These are phyloP conservation scores for Hippocampus zosterae DNA, from an alignment of 2,113 vertebrate genomes.

Conservation along the genomic window DNA sequence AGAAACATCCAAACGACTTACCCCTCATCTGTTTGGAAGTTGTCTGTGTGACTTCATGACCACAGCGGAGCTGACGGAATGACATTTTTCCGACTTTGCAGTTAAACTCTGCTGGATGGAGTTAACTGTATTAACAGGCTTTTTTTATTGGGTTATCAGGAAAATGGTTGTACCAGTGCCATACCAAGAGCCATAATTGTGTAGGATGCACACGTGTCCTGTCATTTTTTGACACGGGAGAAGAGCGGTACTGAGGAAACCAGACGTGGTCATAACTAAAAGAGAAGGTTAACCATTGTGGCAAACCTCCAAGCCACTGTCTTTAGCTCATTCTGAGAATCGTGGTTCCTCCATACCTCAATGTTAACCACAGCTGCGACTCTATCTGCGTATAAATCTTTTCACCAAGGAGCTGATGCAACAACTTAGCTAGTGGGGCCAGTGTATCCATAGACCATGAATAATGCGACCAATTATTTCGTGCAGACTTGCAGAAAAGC, in stretches of 20 bases:
- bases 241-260: conserved; percentile 52
- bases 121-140: conserved; percentile 31
- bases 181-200: conserved; percentile 17
- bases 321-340: conserved; percentile 53
- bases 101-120: conserved; percentile 43
- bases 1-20: conserved; percentile 24
- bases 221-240: conserved; percentile 39
- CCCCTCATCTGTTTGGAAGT: conserved; percentile 20
- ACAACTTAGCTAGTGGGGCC: conserved; percentile 6
- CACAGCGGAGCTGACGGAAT: conserved; percentile 25
- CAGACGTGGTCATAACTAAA: conserved; percentile 67
- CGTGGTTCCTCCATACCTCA: conserved; percentile 40
- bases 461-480: conserved; percentile 10
- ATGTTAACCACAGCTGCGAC: conserved; percentile 35
- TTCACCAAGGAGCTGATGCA: conserved; percentile 44
- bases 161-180: conserved; percentile 17
- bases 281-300: conserved; percentile 67
- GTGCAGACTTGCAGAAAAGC: conserved; percentile 14
- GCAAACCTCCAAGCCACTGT: conserved; percentile 69
- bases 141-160: conserved; percentile 38
- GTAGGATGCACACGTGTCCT: conserved; percentile 30
- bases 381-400: conserved; percentile 41
- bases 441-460: conserved; percentile 4
- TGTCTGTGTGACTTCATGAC: conserved; percentile 27
- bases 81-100: conserved; percentile 5